Evolutionary conservation across 2,888 invertebrate species (phyloP).

Genomic region (Malacosoma neustria): DNA sequence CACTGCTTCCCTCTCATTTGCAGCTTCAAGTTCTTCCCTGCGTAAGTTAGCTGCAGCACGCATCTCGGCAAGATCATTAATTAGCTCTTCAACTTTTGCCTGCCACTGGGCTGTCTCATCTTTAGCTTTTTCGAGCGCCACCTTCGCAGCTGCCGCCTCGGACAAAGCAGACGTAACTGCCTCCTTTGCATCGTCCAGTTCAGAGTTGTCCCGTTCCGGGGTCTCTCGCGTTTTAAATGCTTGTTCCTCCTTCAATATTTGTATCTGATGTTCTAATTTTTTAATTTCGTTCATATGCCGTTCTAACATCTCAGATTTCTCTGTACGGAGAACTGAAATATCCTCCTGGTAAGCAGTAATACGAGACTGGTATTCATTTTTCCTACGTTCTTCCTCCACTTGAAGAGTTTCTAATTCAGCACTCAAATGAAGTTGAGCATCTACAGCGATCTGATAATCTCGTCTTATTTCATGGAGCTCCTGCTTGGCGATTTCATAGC

Average conservation of each 20-base stretch:
- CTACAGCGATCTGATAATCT: slow-evolving; percentile 57
- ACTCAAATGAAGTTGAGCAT: slow-evolving; percentile 56
- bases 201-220: slow-evolving; percentile 45
- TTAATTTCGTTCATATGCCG: slow-evolving; percentile 43
- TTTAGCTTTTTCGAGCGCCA: slow-evolving; percentile 40
- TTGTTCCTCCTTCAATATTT: slow-evolving; percentile 47
- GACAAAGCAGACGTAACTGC: slow-evolving; percentile 34
- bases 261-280: slow-evolving; percentile 40
- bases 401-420: slow-evolving; percentile 57
- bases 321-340: slow-evolving; percentile 40
- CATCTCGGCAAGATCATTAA: slow-evolving; percentile 44
- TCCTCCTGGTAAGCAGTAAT: slow-evolving; percentile 52
- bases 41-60: slow-evolving; percentile 45
- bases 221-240: slow-evolving; percentile 31
- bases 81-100: slow-evolving; percentile 46
- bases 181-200: slow-evolving; percentile 46
- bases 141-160: slow-evolving; percentile 40
- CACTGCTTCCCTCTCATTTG: slow-evolving; percentile 45
- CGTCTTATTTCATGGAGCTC: slow-evolving; percentile 57
- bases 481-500: slow-evolving; percentile 54
- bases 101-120: slow-evolving; percentile 45
- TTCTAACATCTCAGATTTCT: slow-evolving; percentile 41
- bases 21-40: slow-evolving; percentile 45
- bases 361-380: slow-evolving; percentile 38
- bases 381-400: slow-evolving; percentile 41